Evolutionary conservation across 1,140 invertebrate genomes (phyloP).

Genomic region (Drosophila nikananu): DNA sequence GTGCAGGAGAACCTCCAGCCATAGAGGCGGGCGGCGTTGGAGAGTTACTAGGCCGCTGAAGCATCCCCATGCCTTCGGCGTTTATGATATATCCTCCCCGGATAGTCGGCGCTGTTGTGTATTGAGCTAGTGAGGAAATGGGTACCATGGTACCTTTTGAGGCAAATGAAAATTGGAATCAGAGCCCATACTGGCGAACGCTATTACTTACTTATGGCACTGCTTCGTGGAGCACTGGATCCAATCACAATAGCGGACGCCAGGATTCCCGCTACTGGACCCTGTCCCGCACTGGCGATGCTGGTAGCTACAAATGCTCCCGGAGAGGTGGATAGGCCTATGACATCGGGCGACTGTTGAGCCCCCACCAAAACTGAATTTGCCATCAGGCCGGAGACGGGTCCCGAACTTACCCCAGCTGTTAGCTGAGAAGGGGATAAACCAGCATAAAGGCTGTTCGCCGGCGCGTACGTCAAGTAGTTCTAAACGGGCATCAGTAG

Average conservation of each 20-base stretch:
- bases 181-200: background rate
- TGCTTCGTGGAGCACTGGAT: conserved; percentile 60
- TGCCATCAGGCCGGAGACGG: conserved; percentile 44
- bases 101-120: conserved; percentile 76
- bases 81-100: conserved; percentile 74
- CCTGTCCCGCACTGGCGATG: conserved; percentile 26
- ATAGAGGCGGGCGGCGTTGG: conserved; percentile 64
- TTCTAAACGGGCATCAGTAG: conserved; percentile 56
- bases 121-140: conserved; percentile 70
- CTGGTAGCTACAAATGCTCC: conserved; percentile 60
- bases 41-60: conserved; percentile 66
- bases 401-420: conserved; percentile 21
- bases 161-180: conserved; percentile 7
- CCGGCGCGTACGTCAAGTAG: conserved; percentile 74
- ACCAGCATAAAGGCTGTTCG: conserved; percentile 67
- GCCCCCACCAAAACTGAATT: conserved; percentile 64
- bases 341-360: conserved; percentile 77
- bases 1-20: conserved; percentile 55
- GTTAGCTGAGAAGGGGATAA: conserved; percentile 59
- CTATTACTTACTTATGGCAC: conserved; percentile 67
- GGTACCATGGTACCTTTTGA: conserved; percentile 72
- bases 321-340: conserved; percentile 62
- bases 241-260: conserved; percentile 76
- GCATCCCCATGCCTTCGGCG: conserved; percentile 53
- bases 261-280: conserved; percentile 55